phyloP scores from a whole-genome alignment of 1,140 invertebrate species.

The Cephus cinctus region DNA sequence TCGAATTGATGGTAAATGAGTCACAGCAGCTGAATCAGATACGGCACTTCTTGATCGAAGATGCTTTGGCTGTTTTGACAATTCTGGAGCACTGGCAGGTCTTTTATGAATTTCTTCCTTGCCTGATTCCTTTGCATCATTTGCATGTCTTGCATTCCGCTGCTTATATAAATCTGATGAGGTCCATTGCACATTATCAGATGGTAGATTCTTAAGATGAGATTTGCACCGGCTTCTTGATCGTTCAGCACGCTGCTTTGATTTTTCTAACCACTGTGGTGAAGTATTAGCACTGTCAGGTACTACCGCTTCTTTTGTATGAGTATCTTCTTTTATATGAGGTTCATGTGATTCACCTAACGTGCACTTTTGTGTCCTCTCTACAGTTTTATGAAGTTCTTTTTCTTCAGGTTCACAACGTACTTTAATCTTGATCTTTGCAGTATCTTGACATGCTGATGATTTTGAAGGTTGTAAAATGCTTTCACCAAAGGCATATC shows the following conservation, averaged over 20 bases:
- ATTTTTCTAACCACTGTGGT: too few species aligned
- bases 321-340: too few species aligned
- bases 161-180: conserved; percentile 7
- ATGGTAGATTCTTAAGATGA: not conserved
- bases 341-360: too few species aligned
- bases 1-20: conserved; percentile 25
- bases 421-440: conserved; percentile 33
- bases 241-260: conserved; percentile 5
- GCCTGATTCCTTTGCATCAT: not conserved
- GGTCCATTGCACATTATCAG: not conserved
- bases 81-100: conserved; percentile 21
- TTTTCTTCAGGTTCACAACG: conserved; percentile 29
- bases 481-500: conserved; percentile 15
- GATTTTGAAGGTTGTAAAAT: conserved; percentile 22
- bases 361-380: not conserved
- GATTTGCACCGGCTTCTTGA: not conserved
- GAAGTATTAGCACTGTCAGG: too few species aligned
- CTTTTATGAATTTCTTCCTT: not conserved
- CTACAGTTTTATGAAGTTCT: conserved; percentile 16
- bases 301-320: too few species aligned
- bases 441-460: conserved; percentile 16
- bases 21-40: conserved; percentile 25
- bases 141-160: not conserved
- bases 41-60: conserved; percentile 24
- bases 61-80: conserved; percentile 13